Conservation (phyloP, 2,797 vertebrate species). For the Gallirallus australis region DNA sequence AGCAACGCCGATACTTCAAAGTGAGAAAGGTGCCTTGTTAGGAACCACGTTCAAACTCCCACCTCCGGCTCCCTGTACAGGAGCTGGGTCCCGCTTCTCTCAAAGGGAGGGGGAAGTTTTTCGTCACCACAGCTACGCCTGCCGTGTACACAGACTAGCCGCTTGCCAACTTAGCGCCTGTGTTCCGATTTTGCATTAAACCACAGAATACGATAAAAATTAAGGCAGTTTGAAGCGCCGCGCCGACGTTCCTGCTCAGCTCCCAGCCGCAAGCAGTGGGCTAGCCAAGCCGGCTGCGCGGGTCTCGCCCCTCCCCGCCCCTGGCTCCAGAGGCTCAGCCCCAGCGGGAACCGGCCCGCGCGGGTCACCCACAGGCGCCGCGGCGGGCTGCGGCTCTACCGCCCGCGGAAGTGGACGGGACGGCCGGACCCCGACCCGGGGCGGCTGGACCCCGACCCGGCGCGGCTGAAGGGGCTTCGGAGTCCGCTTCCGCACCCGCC, state of each 20-base stretch:
- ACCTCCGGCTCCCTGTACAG: background rate
- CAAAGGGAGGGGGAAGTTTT: background rate
- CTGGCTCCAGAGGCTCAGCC: background rate
- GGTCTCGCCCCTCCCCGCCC: too few relatives aligned
- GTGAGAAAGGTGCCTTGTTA: background rate
- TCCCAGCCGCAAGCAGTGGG: background rate
- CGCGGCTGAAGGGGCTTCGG: background rate
- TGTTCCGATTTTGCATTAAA: background rate
- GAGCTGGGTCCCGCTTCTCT: background rate
- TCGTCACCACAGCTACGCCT: background rate
- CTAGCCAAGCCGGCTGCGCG: background rate
- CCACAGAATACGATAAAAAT: too few relatives aligned
- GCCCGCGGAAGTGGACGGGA: background rate
- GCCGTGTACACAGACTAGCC: background rate
- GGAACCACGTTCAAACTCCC: background rate
- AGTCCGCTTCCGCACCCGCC: too few relatives aligned
- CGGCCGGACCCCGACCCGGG: background rate
- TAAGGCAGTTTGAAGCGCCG: rapidly evolving
- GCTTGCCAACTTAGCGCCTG: rapidly evolving
- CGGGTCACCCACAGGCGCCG: background rate
- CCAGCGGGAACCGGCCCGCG: background rate
- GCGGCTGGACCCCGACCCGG: background rate
- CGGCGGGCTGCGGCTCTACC: background rate
- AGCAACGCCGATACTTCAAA: background rate
- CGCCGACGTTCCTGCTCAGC: background rate